phyloP scores from a whole-genome alignment of 2,888 invertebrate species.

The Cetonia aurata region DNA sequence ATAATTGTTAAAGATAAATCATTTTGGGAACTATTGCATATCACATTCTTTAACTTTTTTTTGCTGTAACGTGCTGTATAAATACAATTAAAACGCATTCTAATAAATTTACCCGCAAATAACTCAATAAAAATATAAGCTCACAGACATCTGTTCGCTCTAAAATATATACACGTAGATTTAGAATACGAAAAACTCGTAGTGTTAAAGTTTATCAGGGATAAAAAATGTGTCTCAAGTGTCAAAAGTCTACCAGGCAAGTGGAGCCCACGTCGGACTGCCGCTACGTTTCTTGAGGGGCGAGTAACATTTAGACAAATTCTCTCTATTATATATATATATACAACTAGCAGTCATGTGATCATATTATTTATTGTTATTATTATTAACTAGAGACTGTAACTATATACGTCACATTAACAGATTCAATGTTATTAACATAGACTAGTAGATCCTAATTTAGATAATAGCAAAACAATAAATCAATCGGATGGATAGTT shows the following conservation, averaged over 20 bases:
- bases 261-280: conserved; percentile 63
- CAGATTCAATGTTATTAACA: conserved; percentile 52
- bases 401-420: conserved; percentile 39
- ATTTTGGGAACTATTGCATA: too few relatives aligned
- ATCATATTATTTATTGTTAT: conserved; percentile 49
- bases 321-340: conserved; percentile 5
- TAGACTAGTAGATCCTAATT: conserved; percentile 51
- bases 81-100: too few relatives aligned
- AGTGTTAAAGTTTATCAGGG: conserved; percentile 43
- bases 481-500: conserved; percentile 48
- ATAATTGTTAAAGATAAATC: too few relatives aligned
- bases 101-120: too few relatives aligned
- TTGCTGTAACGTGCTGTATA: too few relatives aligned
- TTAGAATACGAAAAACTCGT: conserved; percentile 29
- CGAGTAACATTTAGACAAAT: conserved; percentile 61
- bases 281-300: conserved; percentile 63
- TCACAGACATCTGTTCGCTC: neutral
- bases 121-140: conserved; percentile 20
- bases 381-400: conserved; percentile 40
- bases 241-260: conserved; percentile 52
- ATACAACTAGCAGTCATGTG: conserved; percentile 62
- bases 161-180: neutral
- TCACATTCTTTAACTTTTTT: too few relatives aligned
- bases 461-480: conserved; percentile 44
- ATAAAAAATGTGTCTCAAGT: conserved; percentile 47